Evolutionary conservation across 2,113 vertebrate species (phyloP), one percentile per base, ranked within the genome.

Genomic region (Peromyscus leucopus): DNA sequence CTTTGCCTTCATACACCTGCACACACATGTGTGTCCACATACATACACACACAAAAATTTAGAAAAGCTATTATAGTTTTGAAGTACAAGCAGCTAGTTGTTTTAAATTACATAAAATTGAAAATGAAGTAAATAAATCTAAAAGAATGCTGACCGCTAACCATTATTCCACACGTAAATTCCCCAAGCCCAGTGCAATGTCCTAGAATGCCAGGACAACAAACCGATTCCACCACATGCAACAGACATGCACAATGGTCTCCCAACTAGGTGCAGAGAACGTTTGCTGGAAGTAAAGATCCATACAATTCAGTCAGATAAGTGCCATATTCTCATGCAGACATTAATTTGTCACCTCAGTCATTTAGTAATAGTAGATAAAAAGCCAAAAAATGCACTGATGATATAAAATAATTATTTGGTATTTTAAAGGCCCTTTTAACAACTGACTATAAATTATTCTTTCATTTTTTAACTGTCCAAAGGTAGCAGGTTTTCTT

Each of bases 61-160:
- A 96, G 92, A 94, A 97, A 92, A 89, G 97, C 69, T 97, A 98
- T 96, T 22, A 94, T 90, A 97, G 94, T 97, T 95, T 95, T 82
- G 96, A 98, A 96, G 24, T 88, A 93, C 67, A 96, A 91, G 95
- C 80, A 95, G 26, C 97, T 6, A 0, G 33, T 96, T 31, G 95
- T 89, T 55, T 87, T 97, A 93, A 96, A 97, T 94, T 67, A 94
- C 96, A 82, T n/a, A n/a, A 98, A 95, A 85, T 61, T 94, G 79
- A 98, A 98, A 92, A 57, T 69, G 67, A 96, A 91, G 78, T 65
- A 5, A 7, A 93, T 92, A 96, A 98, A 94, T 65, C 36, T 90
- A 89, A 86, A 48, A 69, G 85, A 75, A 90, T 16, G 1, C 28
- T 86, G 59, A 17, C 33, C 61, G 94, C 13, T 21, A 76, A 3